phyloP scores from a whole-genome alignment of 2,113 vertebrate genomes.

The Pleuronectes platessa region DNA sequence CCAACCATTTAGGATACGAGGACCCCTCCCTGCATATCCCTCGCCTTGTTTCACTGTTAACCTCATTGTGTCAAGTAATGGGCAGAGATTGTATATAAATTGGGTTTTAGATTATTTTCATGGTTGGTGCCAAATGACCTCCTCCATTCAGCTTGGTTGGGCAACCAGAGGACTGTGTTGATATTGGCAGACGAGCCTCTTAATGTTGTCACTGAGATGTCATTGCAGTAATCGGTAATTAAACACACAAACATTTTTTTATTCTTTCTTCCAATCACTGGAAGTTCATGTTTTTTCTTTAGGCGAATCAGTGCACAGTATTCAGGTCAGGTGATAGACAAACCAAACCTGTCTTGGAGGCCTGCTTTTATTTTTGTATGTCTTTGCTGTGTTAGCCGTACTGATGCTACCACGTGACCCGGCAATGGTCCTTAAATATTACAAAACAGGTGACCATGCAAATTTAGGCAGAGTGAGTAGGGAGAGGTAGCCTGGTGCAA shows the following conservation, averaged over 20 bases:
- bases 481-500: not conserved
- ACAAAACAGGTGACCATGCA: not conserved
- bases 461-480: not conserved
- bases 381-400: not conserved
- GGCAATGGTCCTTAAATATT: not conserved
- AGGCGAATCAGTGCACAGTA: too few species aligned
- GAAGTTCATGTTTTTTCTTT: too few species aligned
- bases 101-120: constrained; percentile 25
- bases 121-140: constrained; percentile 5
- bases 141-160: constrained; percentile 6
- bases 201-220: not conserved
- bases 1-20: constrained; percentile 18
- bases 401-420: not conserved
- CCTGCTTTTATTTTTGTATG: too few species aligned
- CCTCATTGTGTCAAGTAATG: constrained; percentile 33
- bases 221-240: not conserved
- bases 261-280: too few species aligned
- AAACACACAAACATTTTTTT: too few species aligned
- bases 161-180: not conserved
- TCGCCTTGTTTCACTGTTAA: constrained; percentile 12
- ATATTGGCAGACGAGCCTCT: not conserved
- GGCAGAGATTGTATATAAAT: constrained; percentile 28
- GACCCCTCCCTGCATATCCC: constrained; percentile 32
- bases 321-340: too few species aligned
- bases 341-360: too few species aligned